Conservation (phyloP, 30 jellyfish, hydroid and myxozoan species). For the Morbakka virulenta region DNA sequence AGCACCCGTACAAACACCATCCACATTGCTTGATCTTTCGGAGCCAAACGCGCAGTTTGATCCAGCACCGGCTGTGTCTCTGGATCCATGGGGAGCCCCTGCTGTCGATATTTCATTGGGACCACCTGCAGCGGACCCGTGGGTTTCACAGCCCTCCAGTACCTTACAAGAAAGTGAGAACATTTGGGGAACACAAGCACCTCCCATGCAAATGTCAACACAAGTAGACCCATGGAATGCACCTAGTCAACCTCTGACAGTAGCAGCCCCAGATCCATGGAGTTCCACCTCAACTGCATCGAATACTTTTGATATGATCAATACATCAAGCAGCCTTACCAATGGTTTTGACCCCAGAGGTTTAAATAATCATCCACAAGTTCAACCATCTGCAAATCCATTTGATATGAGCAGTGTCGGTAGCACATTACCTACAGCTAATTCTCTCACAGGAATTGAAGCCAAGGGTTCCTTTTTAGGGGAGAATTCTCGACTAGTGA, state of each 20-base stretch:
- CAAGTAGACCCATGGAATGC: constrained; percentile 58
- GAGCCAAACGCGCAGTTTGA: constrained; percentile 61
- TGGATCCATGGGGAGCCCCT: constrained; percentile 76
- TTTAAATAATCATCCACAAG: background rate
- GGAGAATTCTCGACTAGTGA: constrained; percentile 75
- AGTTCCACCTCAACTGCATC: constrained; percentile 27
- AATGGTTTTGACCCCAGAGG: constrained; percentile 89
- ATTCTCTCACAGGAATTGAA: background rate
- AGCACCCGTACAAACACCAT: background rate
- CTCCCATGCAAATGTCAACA: constrained; percentile 11
- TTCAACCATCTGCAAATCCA: constrained; percentile 47
- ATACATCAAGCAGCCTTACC: background rate
- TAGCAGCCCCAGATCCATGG: constrained; percentile 77
- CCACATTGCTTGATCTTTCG: constrained; percentile 80
- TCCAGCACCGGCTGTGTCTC: background rate
- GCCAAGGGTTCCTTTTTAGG: constrained; percentile 53
- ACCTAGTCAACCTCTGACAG: background rate
- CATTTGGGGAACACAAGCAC: constrained; percentile 32
- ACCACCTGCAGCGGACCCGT: constrained; percentile 63
- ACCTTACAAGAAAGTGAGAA: background rate
- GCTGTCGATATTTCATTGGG: constrained; percentile 12
- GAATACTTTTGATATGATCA: constrained; percentile 33
- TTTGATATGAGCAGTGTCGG: constrained; percentile 45
- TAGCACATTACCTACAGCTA: constrained; percentile 28
- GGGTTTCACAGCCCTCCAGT: constrained; percentile 34